Evolutionary conservation across 2,113 vertebrate genomes (phyloP).

Genomic region (Datnioides undecimradiatus): DNA sequence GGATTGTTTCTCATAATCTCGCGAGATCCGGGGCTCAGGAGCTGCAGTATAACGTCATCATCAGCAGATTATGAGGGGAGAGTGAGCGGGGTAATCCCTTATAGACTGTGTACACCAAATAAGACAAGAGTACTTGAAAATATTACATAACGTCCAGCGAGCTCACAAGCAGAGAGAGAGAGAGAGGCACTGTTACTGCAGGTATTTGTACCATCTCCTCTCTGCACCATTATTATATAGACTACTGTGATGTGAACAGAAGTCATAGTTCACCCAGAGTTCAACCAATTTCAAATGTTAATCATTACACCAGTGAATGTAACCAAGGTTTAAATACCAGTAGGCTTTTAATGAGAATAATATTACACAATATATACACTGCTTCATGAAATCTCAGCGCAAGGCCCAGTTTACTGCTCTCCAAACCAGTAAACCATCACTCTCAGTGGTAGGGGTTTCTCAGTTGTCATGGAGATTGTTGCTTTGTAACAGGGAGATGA

Average conservation of each 20-base stretch:
- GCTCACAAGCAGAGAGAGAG: not conserved
- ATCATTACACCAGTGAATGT: not conserved
- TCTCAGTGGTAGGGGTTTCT: not conserved
- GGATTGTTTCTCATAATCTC: conserved; percentile 73
- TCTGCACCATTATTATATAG: not conserved
- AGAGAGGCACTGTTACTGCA: not conserved
- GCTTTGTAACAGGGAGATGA: not conserved
- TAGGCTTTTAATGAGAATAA: not conserved
- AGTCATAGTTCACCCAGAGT: not conserved
- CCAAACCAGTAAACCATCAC: not conserved
- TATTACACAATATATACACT: not conserved
- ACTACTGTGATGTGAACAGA: not conserved
- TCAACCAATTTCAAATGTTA: too few relatives aligned
- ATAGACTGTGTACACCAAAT: conserved; percentile 57
- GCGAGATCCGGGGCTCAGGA: conserved; percentile 76
- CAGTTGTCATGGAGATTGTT: conserved; percentile 11
- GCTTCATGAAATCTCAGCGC: not conserved
- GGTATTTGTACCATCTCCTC: not conserved
- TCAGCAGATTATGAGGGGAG: conserved; percentile 55
- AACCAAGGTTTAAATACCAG: not conserved
- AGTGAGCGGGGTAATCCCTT: conserved; percentile 63
- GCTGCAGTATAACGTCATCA: conserved; percentile 84
- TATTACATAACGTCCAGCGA: conserved; percentile 51
- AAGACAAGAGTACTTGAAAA: conserved; percentile 50
- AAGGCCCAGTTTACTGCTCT: not conserved